Percentiles rank a stretch among this genome's conserved stretches.
Conservation (phyloP, 2,797 vertebrate species). For the Lutjanus campechanus region DNA sequence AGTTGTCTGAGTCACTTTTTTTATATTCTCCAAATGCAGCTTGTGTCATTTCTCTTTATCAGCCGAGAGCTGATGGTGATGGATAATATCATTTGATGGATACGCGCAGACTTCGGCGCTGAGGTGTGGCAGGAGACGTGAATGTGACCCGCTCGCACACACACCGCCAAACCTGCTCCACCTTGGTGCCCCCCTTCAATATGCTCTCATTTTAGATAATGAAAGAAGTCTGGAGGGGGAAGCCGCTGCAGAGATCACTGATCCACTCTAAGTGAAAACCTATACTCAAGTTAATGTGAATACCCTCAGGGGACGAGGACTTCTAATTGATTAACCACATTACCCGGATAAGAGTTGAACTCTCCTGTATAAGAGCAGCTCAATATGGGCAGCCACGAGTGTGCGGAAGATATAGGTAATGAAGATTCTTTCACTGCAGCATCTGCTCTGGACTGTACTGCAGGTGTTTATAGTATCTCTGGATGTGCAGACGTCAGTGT, state of each 20-base stretch:
- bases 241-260: conserved; percentile 83
- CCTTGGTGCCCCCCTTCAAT: conserved; percentile 77
- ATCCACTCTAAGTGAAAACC: conserved; percentile 87
- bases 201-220: conserved; percentile 85
- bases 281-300: conserved; percentile 87
- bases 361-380: conserved; percentile 74
- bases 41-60: conserved; percentile 65
- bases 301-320: conserved; percentile 79
- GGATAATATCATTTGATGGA: conserved; percentile 72
- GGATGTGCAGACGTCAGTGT: conserved; percentile 11
- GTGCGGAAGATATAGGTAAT: conserved; percentile 67
- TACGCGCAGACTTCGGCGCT: conserved; percentile 33
- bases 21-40: conserved; percentile 48
- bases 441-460: conserved; percentile 66
- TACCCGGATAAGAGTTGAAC: conserved; percentile 82
- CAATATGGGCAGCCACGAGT: conserved; percentile 65
- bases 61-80: conserved; percentile 60
- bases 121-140: conserved; percentile 60
- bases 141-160: conserved; percentile 69
- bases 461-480: conserved; percentile 60
- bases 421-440: conserved; percentile 68
- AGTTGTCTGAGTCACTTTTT: conserved; percentile 44
- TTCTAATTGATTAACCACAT: conserved; percentile 86
- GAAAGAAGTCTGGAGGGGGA: conserved; percentile 83
- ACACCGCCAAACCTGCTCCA: conserved; percentile 64